Percentiles rank a stretch among this genome's conserved stretches.
Conservation (phyloP, 2,113 vertebrate genomes). For the Mesitornis unicolor region DNA sequence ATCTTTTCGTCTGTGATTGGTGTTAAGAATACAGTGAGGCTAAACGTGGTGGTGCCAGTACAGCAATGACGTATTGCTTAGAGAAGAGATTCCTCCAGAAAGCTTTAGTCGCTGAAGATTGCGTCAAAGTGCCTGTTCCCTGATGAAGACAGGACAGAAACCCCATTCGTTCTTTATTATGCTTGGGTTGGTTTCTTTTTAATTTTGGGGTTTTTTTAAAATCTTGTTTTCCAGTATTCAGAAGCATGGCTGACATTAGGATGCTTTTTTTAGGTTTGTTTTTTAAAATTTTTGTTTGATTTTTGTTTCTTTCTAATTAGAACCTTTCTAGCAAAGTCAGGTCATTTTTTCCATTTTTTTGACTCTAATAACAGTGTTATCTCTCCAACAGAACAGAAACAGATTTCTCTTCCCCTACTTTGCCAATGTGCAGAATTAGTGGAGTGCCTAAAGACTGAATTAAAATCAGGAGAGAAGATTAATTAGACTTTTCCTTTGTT, state of each 20-base stretch:
- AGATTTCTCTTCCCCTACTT: background rate
- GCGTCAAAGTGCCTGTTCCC: background rate
- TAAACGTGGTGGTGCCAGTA: background rate
- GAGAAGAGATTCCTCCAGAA: background rate
- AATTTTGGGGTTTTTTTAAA: background rate
- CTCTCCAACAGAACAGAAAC: background rate
- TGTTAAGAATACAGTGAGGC: background rate
- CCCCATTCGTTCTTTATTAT: fast-evolving
- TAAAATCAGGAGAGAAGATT: background rate
- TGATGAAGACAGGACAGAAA: background rate
- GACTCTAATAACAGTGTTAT: background rate
- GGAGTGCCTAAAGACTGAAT: background rate
- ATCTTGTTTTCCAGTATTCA: background rate
- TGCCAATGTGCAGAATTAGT: background rate
- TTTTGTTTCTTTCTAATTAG: background rate
- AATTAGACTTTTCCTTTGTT: background rate
- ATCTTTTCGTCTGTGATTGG: background rate
- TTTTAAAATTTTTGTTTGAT: background rate
- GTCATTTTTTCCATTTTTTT: background rate
- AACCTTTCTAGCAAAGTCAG: background rate
- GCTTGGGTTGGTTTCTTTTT: too few species aligned
- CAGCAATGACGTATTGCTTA: background rate
- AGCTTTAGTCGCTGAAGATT: background rate
- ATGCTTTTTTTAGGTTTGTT: background rate
- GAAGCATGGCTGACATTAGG: background rate